Percentiles rank a stretch among this genome's conserved stretches.
Conservation (phyloP, 2,888 invertebrate species). For the Busseola fusca region DNA sequence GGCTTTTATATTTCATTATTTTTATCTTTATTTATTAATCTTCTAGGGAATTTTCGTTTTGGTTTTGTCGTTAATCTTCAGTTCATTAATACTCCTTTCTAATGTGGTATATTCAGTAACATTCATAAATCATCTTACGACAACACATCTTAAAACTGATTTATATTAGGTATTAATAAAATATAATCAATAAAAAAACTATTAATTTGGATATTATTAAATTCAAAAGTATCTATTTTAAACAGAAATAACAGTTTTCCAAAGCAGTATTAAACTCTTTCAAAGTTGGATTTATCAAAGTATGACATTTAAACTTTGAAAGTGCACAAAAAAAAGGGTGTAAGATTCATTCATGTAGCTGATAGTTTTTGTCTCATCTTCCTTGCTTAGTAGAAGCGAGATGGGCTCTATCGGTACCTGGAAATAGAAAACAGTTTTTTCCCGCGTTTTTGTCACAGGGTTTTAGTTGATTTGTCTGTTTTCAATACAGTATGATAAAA, state of each 20-base stretch:
- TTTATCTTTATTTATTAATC: background rate
- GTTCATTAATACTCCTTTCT: too few species aligned
- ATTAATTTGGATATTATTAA: background rate
- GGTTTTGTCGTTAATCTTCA: background rate
- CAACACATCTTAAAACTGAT: background rate
- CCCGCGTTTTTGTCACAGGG: conserved; percentile 19
- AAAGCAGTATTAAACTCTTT: too few species aligned
- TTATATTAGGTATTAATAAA: background rate
- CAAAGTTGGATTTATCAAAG: too few species aligned
- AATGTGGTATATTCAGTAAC: background rate
- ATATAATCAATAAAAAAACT: background rate
- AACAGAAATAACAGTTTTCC: too few species aligned
- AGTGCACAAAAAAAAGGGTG: conserved; percentile 13
- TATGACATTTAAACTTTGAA: background rate
- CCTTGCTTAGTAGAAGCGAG: conserved; percentile 10
- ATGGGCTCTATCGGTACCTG: conserved; percentile 1
- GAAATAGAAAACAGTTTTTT: background rate
- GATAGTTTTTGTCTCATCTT: conserved; percentile 21
- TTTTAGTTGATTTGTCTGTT: background rate
- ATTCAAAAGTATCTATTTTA: background rate
- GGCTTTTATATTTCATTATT: background rate
- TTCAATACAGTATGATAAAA: background rate
- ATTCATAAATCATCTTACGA: background rate
- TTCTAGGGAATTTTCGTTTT: background rate
- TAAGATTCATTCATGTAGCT: background rate